Evolutionary conservation across 2,888 invertebrate genomes (phyloP).

Genomic region (Oasisia sp.): DNA sequence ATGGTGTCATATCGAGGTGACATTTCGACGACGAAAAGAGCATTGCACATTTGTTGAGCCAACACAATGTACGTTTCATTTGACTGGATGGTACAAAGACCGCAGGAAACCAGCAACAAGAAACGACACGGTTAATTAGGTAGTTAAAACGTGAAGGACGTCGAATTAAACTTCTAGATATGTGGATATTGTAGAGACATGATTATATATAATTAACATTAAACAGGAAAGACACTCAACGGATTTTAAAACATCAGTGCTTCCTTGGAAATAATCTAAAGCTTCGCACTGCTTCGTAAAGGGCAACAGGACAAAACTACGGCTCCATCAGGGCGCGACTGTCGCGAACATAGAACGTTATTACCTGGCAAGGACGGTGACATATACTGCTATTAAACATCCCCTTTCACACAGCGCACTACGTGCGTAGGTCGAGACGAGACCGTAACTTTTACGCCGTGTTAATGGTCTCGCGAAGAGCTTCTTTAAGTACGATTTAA

Average conservation of each 20-base stretch:
- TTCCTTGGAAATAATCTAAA: not conserved
- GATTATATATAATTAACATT: not conserved
- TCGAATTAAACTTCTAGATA: no score
- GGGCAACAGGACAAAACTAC: not conserved
- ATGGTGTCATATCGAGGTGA: not conserved
- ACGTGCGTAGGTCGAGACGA: not conserved
- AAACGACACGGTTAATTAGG: not conserved
- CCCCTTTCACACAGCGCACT: not conserved
- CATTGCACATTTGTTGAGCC: not conserved
- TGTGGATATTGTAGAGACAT: not conserved
- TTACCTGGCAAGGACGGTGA: not conserved
- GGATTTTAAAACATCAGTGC: not conserved
- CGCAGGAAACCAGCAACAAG: not conserved
- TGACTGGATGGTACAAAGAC: not conserved
- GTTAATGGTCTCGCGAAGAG: conserved; percentile 9
- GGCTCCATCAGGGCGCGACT: not conserved
- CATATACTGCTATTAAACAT: not conserved
- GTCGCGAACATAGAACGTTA: not conserved
- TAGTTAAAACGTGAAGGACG: no score
- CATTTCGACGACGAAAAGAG: not conserved
- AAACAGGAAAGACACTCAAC: not conserved
- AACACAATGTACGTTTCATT: not conserved
- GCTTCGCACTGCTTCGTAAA: not conserved
- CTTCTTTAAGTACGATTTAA: not conserved
- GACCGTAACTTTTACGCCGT: not conserved